A percentile compares a stretch with the other conserved stretches of the same genome.
Conservation (phyloP, 1,140 invertebrate genomes). For the Dreissena polymorpha region DNA sequence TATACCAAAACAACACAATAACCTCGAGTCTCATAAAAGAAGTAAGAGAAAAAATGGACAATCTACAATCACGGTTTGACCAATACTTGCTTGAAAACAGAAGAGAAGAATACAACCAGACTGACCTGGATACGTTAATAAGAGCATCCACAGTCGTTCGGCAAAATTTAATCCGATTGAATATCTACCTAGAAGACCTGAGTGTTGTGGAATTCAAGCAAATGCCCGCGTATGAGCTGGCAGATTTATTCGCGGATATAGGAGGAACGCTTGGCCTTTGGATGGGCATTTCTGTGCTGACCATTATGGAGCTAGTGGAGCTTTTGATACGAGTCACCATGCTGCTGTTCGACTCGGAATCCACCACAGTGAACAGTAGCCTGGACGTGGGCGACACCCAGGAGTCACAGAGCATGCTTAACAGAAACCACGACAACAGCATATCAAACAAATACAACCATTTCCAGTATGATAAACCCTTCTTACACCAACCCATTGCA, state of each 20-base stretch:
- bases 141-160: slow-evolving; percentile 71
- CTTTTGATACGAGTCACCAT: slow-evolving; percentile 69
- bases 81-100: not conserved
- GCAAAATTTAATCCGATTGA: slow-evolving; percentile 74
- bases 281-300: slow-evolving; percentile 77
- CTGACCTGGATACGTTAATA: slow-evolving; percentile 52
- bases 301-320: slow-evolving; percentile 76
- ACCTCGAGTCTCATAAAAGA: slow-evolving; percentile 68
- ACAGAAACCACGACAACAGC: slow-evolving; percentile 4
- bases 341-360: slow-evolving; percentile 72
- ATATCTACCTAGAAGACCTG: slow-evolving; percentile 75
- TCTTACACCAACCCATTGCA: slow-evolving; percentile 13
- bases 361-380: slow-evolving; percentile 50
- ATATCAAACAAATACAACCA: slow-evolving; percentile 34
- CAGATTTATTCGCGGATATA: slow-evolving; percentile 76
- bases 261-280: slow-evolving; percentile 76
- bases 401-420: slow-evolving; percentile 20
- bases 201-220: slow-evolving; percentile 75
- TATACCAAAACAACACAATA: slow-evolving; percentile 56
- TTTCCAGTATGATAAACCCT: slow-evolving; percentile 44
- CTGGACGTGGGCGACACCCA: slow-evolving; percentile 4
- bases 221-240: slow-evolving; percentile 73
- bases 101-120: slow-evolving; percentile 52
- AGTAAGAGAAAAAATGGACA: slow-evolving; percentile 53
- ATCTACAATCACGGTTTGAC: not conserved